These are phyloP conservation scores for Cheilosia pagana DNA, from an alignment of 2,888 invertebrate genomes.

Conservation along the genomic window DNA sequence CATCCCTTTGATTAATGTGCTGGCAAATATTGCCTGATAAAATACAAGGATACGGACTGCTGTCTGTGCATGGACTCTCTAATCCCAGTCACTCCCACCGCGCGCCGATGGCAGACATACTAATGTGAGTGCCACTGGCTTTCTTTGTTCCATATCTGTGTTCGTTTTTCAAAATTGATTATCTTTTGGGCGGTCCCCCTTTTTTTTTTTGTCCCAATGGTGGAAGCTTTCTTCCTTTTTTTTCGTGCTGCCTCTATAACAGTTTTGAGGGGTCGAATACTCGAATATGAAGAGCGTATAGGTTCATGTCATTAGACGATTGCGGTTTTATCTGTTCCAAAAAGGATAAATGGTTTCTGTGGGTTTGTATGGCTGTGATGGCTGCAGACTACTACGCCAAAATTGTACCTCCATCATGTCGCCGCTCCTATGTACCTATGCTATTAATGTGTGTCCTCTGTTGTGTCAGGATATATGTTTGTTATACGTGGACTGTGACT, in stretches of 20 bases:
- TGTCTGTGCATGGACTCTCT: constrained; percentile 50
- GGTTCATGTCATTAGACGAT: constrained; percentile 75
- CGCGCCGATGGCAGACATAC: constrained; percentile 16
- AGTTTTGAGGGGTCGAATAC: constrained; percentile 46
- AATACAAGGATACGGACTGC: constrained; percentile 64
- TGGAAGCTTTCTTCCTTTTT: constrained; percentile 28
- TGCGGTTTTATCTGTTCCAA: constrained; percentile 75
- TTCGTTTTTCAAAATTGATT: constrained; percentile 72
- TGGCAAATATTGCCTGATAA: constrained; percentile 78
- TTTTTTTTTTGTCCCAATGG: constrained; percentile 29
- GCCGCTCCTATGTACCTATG: constrained; percentile 1
- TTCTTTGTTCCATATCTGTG: constrained; percentile 63
- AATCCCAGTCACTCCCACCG: constrained; percentile 36
- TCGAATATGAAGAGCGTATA: constrained; percentile 65
- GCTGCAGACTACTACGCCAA: constrained; percentile 50
- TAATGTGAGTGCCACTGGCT: constrained; percentile 58
- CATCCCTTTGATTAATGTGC: constrained; percentile 78
- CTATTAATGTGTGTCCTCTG: constrained; percentile 22
- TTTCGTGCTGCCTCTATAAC: background rate
- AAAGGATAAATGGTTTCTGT: constrained; percentile 74
- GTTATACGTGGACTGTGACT: constrained; percentile 31
- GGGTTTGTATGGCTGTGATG: constrained; percentile 72
- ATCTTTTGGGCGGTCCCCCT: constrained; percentile 55
- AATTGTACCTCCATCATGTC: constrained; percentile 19
- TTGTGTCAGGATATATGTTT: constrained; percentile 24